A percentile compares a stretch with the other conserved stretches of the same genome.
Evolutionary conservation across 2,113 vertebrate genomes (phyloP).

Genomic region (Sardina pilchardus): DNA sequence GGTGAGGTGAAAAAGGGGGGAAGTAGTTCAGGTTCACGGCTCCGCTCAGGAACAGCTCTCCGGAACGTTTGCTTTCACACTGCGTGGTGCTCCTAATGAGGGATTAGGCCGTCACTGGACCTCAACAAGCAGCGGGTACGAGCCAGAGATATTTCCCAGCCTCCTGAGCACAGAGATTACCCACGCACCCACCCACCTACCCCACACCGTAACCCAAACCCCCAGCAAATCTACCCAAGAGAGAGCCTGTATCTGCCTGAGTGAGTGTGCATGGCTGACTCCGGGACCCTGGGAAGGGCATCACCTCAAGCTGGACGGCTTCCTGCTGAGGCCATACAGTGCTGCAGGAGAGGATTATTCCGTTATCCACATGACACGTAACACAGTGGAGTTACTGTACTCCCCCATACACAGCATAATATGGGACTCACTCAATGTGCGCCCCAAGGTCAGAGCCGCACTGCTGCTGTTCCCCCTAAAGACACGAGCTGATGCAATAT

Average conservation of each 20-base stretch:
- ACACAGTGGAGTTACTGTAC: not conserved
- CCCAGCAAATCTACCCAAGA: not conserved
- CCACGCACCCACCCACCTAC: not conserved
- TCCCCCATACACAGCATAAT: not conserved
- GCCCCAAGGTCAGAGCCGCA: not conserved
- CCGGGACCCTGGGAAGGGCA: not conserved
- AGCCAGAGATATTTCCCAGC: constrained; percentile 3
- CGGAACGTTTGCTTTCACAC: constrained; percentile 13
- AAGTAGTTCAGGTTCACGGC: not conserved
- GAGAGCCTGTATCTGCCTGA: not conserved
- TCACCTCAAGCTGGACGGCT: not conserved
- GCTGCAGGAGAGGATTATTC: not conserved
- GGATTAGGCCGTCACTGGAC: constrained; percentile 21
- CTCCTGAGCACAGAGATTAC: not conserved
- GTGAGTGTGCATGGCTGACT: constrained; percentile 1
- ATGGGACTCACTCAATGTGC: not conserved
- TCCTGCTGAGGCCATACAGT: not conserved
- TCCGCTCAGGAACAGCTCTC: not conserved
- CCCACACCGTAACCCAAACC: not conserved
- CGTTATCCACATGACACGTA: not conserved
- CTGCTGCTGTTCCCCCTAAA: not conserved
- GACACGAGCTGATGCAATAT: not conserved
- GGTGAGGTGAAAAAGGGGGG: not conserved
- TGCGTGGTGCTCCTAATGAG: constrained; percentile 18
- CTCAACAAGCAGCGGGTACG: constrained; percentile 2